Evolutionary conservation across 2,113 vertebrate genomes (phyloP), one percentile per base, ranked within the genome.

Genomic region (Cephalopterus ornatus): DNA sequence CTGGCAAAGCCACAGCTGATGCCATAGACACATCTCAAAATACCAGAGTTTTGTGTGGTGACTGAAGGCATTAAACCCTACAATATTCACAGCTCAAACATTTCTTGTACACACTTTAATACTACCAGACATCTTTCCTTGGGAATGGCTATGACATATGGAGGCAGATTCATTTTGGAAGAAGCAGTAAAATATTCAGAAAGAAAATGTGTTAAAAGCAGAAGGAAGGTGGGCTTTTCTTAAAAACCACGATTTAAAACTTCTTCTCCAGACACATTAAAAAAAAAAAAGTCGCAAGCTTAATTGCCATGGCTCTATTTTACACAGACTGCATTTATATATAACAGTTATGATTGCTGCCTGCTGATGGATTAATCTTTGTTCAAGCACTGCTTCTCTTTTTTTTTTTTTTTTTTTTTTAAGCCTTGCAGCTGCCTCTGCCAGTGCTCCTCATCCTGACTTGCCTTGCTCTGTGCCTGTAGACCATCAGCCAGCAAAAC

Each of bases 341-440:
- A 8, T 47, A 84, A 90, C 37, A 61, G 65, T 67, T 86, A 65
- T 86, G 83, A 93, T 84, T 93, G 62, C 75, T 90, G 70, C 39
- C 88, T 96, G 83, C 28, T 89, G 95, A 91, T 62, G 76, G 88
- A 95, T 94, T 93, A 75, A 78, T 65, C 42, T 87, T 86, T 71
- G 19, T 68, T 93, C 53, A 77, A 84, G 50, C 22, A 46, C 27
- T 76, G 23, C 6, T 44, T 47, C 23, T 47, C 23, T 47, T 47
- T 47, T 46, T 28, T 47, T 47, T 47, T 47, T 47, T 47, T 47
- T 46, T 28, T 24, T 19, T 33, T 37, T 62, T 74, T 62, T 6
- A 49, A 90, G n/a, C 16, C 37, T 86, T 74, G 47, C 89, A 95
- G 92, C 80, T 95, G 83, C 30, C 33, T 74, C 63, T 88, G 63